Base-by-base conservation (phyloP, 2,113 vertebrate species). In the Dicerorhinus sumatrensis region DNA sequence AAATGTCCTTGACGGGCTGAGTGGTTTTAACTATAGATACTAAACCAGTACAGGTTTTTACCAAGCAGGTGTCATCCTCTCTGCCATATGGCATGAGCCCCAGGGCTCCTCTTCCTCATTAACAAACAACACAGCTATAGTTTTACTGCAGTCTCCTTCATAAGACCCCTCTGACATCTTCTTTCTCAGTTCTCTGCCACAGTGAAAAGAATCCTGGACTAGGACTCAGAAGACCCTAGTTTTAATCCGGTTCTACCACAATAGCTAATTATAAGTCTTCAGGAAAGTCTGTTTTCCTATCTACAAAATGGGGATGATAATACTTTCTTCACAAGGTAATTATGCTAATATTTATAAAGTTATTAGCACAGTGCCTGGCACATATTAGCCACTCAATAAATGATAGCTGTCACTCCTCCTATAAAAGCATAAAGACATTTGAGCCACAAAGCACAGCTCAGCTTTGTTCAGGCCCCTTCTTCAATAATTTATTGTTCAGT, bases 1-100 rank as follows among this genome's bases (percentile, higher is more conserved):
- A 80, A 92, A 93, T 69, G 96, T 72, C 95, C 95, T 93, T 96
- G 85, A 80, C 60, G 85, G 42, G 14, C 93, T 95, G 73, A 76
- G 39, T 33, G 23, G 51, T 87, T 96, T 87, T 89, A 65, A 79
- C 7, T 76, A 46, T 20, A 87, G 88, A 83, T 46, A 94, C 58
- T 56, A 83, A 89, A 36, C 62, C 70, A 90, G 73, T 36, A 39
- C 81, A 94, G 93, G 87, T 58, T 95, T 96, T 86, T 29, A 83
- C 82, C 36, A 83, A 91, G 94, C 96, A 98, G 97, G 96, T 98
- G 96, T 80, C 65, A 76, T 58, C 73, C 75, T 95, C 86, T 81
- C 65, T 69, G 83, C 94, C 94, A 98, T 97, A 94, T 97, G 98
- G 96, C 83, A 23, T 36, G 65, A 96, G 93, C 96, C 82, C 96